Evolutionary conservation across 2,888 invertebrate genomes (phyloP), one percentile per base, ranked within the genome.

Genomic region (Geophilus truncorum): DNA sequence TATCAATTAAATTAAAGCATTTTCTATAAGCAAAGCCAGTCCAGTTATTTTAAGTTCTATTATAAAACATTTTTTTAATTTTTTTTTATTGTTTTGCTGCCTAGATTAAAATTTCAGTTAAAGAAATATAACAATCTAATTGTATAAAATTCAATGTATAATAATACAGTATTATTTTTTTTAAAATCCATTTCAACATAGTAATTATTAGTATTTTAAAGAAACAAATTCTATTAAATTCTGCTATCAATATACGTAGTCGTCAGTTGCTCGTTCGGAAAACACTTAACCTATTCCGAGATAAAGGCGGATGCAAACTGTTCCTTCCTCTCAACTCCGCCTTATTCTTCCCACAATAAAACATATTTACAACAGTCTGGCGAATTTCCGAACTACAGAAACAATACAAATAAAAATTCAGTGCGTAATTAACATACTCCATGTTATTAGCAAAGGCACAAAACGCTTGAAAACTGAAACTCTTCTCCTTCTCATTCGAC

Each of bases 391-490:
- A 86, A 81, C 87, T 87, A 82, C 87, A 87, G 81, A 87, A 83
- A 80, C 87, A 86, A 82, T 87, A 88, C 79, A 89, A 86, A 85
- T 89, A 89, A 83, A 89, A 89, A 83, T 89, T 89, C 82, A 89
- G 85, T 1, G 89, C 88, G 83, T 88, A 89, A 84, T 89, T 89
- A 80, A 88, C 86, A 79, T 89, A 85, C 83, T 89, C 89, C 78
- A 89, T 83, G 36, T 87, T 83, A 82, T 89, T 89, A 9, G 88
- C 87, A 36, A 88, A 84, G 9, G 89, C 88, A 70, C 88, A 85
- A 83, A 89, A 88, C 18, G 88, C 84, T 85, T 89, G 87, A 81
- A 86, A 86, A 10, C 83, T 82, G 32, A 84, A 82, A 75, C 83
- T 79, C 32, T 80, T 80, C 34, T 86, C 84, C 57, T 84, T 83